Conservation (phyloP, 2,113 vertebrate species). For the Heliornis fulica region DNA sequence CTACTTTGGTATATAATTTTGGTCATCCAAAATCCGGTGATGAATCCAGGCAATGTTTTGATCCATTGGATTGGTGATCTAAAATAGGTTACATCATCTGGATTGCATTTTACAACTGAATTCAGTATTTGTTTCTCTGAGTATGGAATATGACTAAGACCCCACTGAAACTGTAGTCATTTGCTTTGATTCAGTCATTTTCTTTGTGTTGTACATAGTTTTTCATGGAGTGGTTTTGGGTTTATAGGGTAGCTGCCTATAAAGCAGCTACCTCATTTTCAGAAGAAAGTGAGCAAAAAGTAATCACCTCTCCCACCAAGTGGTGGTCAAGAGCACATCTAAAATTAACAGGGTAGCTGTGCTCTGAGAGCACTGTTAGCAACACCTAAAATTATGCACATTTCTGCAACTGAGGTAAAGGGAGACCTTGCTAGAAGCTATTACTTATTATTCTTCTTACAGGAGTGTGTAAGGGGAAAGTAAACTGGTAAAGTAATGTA, state of each 20-base stretch:
- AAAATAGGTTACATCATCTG: not conserved
- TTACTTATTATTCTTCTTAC: too few relatives aligned
- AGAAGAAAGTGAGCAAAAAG: slow-evolving; percentile 1
- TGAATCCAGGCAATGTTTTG: not conserved
- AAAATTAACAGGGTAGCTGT: not conserved
- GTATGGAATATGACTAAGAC: not conserved
- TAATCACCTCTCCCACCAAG: not conserved
- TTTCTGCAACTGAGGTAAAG: not conserved
- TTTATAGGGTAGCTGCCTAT: not conserved
- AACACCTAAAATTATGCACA: not conserved
- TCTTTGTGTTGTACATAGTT: not conserved
- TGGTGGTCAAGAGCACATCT: not conserved
- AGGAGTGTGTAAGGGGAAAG: not conserved
- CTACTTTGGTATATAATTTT: slow-evolving; percentile 8
- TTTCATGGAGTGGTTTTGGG: not conserved
- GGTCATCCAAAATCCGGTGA: slow-evolving; percentile 57
- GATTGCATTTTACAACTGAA: not conserved
- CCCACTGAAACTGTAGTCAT: not conserved
- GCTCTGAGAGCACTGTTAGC: not conserved
- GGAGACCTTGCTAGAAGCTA: not conserved
- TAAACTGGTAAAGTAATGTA: not conserved
- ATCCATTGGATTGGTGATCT: slow-evolving; percentile 53
- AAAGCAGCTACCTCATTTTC: too few relatives aligned
- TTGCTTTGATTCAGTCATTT: not conserved
- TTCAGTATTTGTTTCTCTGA: not conserved